Percentiles rank a stretch among this genome's conserved stretches.
Evolutionary conservation across 2,113 vertebrate genomes (phyloP).

Genomic region (Percina caprodes): DNA sequence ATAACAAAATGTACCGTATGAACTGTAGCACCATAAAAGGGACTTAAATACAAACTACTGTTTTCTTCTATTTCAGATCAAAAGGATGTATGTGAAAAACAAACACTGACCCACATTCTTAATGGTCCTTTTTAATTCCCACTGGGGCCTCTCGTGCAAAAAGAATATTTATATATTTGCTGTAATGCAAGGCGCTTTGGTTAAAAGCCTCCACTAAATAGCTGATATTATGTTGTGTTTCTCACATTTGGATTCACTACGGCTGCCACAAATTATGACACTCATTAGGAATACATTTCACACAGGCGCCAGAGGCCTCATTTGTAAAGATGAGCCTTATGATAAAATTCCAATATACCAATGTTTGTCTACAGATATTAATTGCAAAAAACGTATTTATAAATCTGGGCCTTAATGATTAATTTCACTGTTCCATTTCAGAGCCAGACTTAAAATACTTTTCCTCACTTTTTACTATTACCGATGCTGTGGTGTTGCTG

Average conservation of each 20-base stretch:
- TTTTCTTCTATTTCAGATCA: conserved; percentile 46
- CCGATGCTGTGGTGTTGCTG: not conserved
- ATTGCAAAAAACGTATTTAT: conserved; percentile 36
- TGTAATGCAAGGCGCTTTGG: conserved; percentile 51
- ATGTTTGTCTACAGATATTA: conserved; percentile 50
- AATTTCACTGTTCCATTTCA: conserved; percentile 7
- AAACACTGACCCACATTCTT: conserved; percentile 64
- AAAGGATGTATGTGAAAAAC: conserved; percentile 36
- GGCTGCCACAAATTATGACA: conserved; percentile 53
- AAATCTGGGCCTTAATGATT: conserved; percentile 36
- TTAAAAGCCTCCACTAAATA: conserved; percentile 60
- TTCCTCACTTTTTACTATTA: not conserved
- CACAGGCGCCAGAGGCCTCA: conserved; percentile 39
- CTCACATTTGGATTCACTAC: conserved; percentile 58
- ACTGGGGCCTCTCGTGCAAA: conserved; percentile 31
- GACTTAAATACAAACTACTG: conserved; percentile 22
- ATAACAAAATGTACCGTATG: not conserved
- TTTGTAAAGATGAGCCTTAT: conserved; percentile 60
- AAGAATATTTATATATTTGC: conserved; percentile 37
- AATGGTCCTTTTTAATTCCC: conserved; percentile 53
- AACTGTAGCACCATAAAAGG: not conserved
- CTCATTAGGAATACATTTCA: conserved; percentile 57
- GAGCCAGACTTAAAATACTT: conserved; percentile 2
- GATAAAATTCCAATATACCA: conserved; percentile 50
- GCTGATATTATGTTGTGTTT: conserved; percentile 50